phyloP scores from a whole-genome alignment of 1,140 invertebrate genomes.

The Aphelenchoides fujianensis region DNA sequence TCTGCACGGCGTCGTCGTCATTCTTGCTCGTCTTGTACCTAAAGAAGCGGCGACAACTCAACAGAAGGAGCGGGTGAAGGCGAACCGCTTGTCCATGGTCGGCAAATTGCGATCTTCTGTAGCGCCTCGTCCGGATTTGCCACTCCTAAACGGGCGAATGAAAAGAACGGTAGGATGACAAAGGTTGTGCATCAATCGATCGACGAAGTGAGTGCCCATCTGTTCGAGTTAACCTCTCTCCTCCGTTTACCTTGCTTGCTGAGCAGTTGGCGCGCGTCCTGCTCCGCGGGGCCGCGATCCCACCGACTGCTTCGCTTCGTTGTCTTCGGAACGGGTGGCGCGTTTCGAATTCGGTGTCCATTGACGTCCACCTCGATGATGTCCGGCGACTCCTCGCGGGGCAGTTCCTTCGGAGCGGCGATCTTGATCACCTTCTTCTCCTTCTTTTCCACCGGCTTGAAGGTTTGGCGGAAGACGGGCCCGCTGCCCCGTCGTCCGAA shows the following conservation, averaged over 20 bases:
- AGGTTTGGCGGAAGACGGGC: slow-evolving; percentile 6
- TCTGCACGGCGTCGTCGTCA: slow-evolving; percentile 10
- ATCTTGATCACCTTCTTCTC: background rate
- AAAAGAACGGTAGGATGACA: background rate
- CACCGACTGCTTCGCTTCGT: slow-evolving; percentile 17
- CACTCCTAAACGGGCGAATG: slow-evolving; percentile 16
- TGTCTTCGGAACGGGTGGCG: background rate
- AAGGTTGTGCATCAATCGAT: background rate
- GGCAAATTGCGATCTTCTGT: slow-evolving; percentile 16
- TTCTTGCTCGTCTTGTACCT: slow-evolving; percentile 2
- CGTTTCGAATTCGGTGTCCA: slow-evolving; percentile 17
- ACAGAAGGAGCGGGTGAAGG: too few relatives aligned
- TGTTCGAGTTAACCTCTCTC: too few relatives aligned
- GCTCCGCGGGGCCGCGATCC: too few relatives aligned
- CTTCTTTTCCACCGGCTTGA: background rate
- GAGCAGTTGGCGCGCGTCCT: too few relatives aligned
- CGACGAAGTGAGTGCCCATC: too few relatives aligned
- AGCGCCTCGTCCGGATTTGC: slow-evolving; percentile 18
- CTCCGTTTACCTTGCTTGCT: background rate
- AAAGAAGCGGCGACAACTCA: background rate
- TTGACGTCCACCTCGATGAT: background rate
- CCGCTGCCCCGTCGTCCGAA: background rate
- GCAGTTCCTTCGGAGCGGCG: background rate
- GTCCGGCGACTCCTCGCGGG: background rate
- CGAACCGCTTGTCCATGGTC: background rate